Evolutionary conservation across 2,797 vertebrate genomes (phyloP).

Genomic region (Tympanoctomys barrerae): DNA sequence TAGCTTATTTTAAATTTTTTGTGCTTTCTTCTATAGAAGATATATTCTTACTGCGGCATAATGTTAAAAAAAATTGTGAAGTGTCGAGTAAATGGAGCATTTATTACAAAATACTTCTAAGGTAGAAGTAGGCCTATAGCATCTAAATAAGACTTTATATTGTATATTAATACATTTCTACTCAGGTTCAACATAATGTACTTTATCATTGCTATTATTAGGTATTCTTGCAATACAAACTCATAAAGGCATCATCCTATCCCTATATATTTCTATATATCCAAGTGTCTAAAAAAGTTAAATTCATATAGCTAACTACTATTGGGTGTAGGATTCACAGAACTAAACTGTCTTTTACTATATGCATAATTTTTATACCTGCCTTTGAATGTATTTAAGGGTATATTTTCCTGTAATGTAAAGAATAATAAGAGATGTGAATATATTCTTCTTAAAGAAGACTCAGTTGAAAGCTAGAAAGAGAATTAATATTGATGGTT

Average conservation of each 20-base stretch:
- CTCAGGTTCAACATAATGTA: background rate
- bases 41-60: background rate
- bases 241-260: background rate
- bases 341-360: background rate
- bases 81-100: background rate
- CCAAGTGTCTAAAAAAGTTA: background rate
- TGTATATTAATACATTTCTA: background rate
- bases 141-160: background rate
- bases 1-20: background rate
- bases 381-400: conserved; percentile 21
- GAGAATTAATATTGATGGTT: background rate
- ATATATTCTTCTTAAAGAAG: background rate
- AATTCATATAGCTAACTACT: background rate
- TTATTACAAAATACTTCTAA: conserved; percentile 10
- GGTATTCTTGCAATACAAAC: background rate
- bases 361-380: background rate
- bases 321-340: background rate
- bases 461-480: background rate
- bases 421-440: conserved; percentile 66
- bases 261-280: background rate
- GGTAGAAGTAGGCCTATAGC: background rate
- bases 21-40: background rate
- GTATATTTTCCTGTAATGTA: conserved; percentile 20
- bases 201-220: background rate
- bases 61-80: background rate